phyloP scores from a whole-genome alignment of 2,888 invertebrate genomes.

The Parnassius glacialis region DNA sequence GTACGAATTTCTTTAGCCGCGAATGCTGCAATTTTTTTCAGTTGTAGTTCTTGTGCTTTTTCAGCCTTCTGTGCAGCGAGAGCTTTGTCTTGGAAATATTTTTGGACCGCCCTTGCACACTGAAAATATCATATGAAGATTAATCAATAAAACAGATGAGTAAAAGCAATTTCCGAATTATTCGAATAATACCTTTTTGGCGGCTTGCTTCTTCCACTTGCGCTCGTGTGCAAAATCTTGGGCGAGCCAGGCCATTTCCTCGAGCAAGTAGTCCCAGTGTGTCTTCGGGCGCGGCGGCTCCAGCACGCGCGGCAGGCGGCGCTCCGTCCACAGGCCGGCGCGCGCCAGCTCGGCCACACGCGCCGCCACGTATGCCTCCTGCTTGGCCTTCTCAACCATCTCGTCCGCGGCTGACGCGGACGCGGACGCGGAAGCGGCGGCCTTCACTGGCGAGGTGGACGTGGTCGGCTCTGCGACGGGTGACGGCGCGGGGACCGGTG shows the following conservation, averaged over 20 bases:
- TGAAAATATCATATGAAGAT: constrained; percentile 45
- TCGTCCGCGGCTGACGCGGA: constrained; percentile 60
- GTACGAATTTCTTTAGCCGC: constrained; percentile 96
- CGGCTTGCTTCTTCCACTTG: constrained; percentile 98
- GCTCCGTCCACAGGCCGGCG: constrained; percentile 97
- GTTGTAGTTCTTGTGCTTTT: constrained; percentile 92
- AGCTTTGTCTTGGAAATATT: constrained; percentile 95
- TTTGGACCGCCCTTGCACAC: constrained; percentile 94
- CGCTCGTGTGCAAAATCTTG: constrained; percentile 98
- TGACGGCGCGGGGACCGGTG: constrained; percentile 67
- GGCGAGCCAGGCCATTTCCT: constrained; percentile 99
- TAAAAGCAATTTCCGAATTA: too few relatives aligned
- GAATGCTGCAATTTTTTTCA: constrained; percentile 92
- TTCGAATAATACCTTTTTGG: constrained; percentile 84
- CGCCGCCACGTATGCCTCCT: constrained; percentile 96
- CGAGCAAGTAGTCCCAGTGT: constrained; percentile 99
- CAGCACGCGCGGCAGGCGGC: constrained; percentile 93
- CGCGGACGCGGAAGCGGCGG: constrained; percentile 49
- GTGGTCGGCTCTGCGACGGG: constrained; percentile 50
- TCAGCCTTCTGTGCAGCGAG: constrained; percentile 94
- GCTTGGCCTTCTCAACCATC: constrained; percentile 68
- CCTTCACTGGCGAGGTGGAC: constrained; percentile 35
- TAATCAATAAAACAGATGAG: background rate
- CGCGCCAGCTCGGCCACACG: constrained; percentile 95
- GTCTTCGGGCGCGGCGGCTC: constrained; percentile 95